A percentile compares a stretch with the other conserved stretches of the same genome.
These are phyloP conservation scores for Drosophila mercatorum DNA, from an alignment of 2,888 invertebrate genomes.

Conservation along the genomic window DNA sequence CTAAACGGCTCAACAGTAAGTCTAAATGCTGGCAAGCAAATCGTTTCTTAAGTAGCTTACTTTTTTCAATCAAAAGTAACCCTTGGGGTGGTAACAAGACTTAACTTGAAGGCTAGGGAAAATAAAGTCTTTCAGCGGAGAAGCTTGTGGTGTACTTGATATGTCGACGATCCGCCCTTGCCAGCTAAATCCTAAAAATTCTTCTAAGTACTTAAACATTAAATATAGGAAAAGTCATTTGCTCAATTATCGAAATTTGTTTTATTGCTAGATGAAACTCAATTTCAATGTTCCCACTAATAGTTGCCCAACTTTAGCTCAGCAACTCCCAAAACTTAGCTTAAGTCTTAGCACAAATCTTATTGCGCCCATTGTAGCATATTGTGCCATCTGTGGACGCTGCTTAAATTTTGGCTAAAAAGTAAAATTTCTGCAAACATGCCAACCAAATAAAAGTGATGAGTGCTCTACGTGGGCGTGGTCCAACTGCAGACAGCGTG, in stretches of 20 bases:
- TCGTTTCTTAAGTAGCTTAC: neutral
- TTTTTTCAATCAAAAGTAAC: neutral
- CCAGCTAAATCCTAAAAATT: neutral
- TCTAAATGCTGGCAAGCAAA: neutral
- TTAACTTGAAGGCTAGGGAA: neutral
- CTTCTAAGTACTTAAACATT: too few species aligned
- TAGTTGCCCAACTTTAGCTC: neutral
- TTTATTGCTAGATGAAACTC: too few species aligned
- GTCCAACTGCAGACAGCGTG: conserved; percentile 16
- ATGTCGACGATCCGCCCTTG: neutral
- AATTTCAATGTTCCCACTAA: neutral
- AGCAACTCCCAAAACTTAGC: too few species aligned
- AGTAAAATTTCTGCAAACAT: conserved; percentile 14
- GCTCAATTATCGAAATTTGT: too few species aligned
- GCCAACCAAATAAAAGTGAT: conserved; percentile 27
- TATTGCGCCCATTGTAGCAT: conserved; percentile 21
- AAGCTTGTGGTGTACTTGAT: neutral
- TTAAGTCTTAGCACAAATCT: neutral
- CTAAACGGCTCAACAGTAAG: neutral
- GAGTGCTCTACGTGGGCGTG: conserved; percentile 12
- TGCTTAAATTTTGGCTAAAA: conserved; percentile 19
- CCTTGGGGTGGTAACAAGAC: neutral
- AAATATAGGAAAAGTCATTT: too few species aligned
- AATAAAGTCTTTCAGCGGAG: neutral
- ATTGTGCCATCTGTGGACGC: conserved; percentile 30